phyloP scores from a whole-genome alignment of 2,113 vertebrate genomes.

The Oncorhynchus tshawytscha region DNA sequence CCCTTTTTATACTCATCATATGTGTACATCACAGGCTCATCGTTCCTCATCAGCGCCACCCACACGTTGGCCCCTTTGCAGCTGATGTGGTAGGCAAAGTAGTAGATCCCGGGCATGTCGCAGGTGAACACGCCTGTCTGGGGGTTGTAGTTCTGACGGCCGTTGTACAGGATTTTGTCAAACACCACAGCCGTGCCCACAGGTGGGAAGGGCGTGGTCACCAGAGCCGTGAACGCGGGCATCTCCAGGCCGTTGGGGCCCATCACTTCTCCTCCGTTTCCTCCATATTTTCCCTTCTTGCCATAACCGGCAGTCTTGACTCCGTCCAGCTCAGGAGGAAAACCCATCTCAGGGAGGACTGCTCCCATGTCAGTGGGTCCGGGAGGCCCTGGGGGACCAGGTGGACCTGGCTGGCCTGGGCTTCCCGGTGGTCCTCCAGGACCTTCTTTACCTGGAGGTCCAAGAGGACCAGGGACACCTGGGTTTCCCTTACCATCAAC shows the following conservation, averaged over 20 bases:
- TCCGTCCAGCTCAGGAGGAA: slow-evolving; percentile 78
- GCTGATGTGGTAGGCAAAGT: slow-evolving; percentile 94
- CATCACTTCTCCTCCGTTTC: slow-evolving; percentile 65
- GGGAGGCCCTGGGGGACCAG: slow-evolving; percentile 86
- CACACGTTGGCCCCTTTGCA: slow-evolving; percentile 97
- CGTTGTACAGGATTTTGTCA: slow-evolving; percentile 94
- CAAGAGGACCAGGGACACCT: slow-evolving; percentile 80
- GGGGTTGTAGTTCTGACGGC: slow-evolving; percentile 94
- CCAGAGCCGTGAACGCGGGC: slow-evolving; percentile 92
- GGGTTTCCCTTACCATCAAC: slow-evolving; percentile 79
- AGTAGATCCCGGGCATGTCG: slow-evolving; percentile 93
- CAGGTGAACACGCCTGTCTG: slow-evolving; percentile 95
- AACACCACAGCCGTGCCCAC: slow-evolving; percentile 89
- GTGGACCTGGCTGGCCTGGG: slow-evolving; percentile 82
- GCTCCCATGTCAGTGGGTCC: slow-evolving; percentile 81
- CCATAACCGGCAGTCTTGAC: slow-evolving; percentile 74
- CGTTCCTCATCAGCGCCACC: slow-evolving; percentile 95
- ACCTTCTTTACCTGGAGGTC: slow-evolving; percentile 85
- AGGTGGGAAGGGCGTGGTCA: slow-evolving; percentile 87
- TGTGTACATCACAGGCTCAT: slow-evolving; percentile 95
- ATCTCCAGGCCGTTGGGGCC: slow-evolving; percentile 81
- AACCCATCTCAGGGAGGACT: slow-evolving; percentile 87
- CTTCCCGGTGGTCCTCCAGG: slow-evolving; percentile 76
- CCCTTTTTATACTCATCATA: slow-evolving; percentile 98
- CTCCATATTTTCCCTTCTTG: slow-evolving; percentile 83